Evolutionary conservation across 1,140 invertebrate species (phyloP), one percentile per base, ranked within the genome.

Genomic region (Leguminivora glycinivorella): DNA sequence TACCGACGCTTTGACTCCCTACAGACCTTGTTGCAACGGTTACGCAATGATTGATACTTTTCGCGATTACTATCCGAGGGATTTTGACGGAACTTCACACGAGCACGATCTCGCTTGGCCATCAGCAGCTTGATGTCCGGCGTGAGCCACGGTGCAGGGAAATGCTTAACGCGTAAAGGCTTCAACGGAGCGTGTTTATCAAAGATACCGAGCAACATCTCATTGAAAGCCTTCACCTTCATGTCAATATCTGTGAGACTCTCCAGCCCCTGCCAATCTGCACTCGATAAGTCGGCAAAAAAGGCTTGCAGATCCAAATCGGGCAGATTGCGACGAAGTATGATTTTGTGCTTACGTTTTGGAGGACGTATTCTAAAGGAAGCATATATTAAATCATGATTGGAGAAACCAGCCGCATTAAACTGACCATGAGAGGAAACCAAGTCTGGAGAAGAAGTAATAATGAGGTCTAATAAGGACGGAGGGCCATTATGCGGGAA

Each of bases 401-500:
- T 22, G 12, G 66, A 67, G 34, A 67, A 40, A 2, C 29, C 31
- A 4, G 17, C 14, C 7, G 66, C 66, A 40, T 43, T 43, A 40
- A 40, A 67, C 14, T 67, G 66, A 10, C 66, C 66, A 43, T 43
- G 19, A 14, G 7, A 3, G 14, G 31, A 29, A 24, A 67, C 31
- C 17, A 40, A 17, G 12, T 43, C 66, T 38, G 66, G 34, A 22
- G 66, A 67, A 10, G 66, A 40, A 4, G 29, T 67, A 10, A 67
- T 4, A 43, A 40, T 40, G 0, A 67, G 19, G 22, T 67, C 66
- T 4, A 67, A 67, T n/a, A n/a, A n/a, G n/a, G n/a, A n/a, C n/a
- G n/a, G n/a, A n/a, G n/a, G n/a, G n/a, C n/a, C n/a, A n/a, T 67
- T 67, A 67, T 67, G 66, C 1, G 66, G 66, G 22, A 67, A 67